A percentile compares a stretch with the other conserved stretches of the same genome.
Conservation (phyloP, 2,113 vertebrate genomes). For the Colaptes auratus region DNA sequence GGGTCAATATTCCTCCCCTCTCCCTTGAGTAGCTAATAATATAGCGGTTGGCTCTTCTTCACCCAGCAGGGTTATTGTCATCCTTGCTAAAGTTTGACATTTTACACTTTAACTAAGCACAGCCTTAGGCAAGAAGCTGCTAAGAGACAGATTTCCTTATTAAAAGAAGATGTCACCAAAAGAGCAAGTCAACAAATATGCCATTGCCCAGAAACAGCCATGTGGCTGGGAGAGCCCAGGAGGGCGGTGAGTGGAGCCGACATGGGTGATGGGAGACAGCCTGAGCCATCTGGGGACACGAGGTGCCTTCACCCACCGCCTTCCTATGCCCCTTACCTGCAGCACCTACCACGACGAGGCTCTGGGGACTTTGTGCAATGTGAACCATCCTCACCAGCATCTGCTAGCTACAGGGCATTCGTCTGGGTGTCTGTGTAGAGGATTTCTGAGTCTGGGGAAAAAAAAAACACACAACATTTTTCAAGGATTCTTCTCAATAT, state of each 20-base stretch:
- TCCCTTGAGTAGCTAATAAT: conserved; percentile 70
- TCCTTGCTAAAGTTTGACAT: conserved; percentile 79
- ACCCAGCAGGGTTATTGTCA: conserved; percentile 78
- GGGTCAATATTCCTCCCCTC: conserved; percentile 36
- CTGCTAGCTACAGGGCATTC: neutral
- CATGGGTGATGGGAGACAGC: neutral
- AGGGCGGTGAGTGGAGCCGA: accelerated
- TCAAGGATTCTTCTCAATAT: conserved; percentile 31
- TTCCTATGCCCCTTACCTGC: accelerated
- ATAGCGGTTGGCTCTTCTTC: conserved; percentile 59
- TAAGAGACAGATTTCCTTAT: conserved; percentile 79
- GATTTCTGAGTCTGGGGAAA: neutral
- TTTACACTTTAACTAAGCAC: conserved; percentile 82
- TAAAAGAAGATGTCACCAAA: conserved; percentile 80
- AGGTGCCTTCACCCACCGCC: neutral
- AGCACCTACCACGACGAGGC: neutral
- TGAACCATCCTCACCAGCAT: neutral
- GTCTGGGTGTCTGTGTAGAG: neutral
- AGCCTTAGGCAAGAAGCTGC: conserved; percentile 77
- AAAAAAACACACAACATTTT: neutral
- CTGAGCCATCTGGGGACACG: neutral
- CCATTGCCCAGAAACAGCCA: conserved; percentile 67
- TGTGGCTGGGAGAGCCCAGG: neutral
- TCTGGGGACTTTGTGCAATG: neutral
- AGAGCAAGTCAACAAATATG: conserved; percentile 79